Percentiles rank a stretch among this genome's conserved stretches.
phyloP scores from a whole-genome alignment of 2,113 vertebrate species.

The Entelurus aequoreus region DNA sequence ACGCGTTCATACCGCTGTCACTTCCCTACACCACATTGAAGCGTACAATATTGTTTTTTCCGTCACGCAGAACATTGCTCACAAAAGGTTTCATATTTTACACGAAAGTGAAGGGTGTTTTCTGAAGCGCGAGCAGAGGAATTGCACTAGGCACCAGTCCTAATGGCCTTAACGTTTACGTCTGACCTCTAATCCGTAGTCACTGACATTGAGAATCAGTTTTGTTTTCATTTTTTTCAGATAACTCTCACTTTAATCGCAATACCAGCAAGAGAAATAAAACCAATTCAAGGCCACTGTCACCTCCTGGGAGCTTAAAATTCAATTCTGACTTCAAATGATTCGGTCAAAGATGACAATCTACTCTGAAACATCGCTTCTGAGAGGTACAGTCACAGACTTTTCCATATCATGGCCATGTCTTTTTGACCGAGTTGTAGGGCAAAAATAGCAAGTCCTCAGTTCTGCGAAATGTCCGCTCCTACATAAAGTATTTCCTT shows the following conservation, averaged over 20 bases:
- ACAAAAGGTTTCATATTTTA: conserved; percentile 27
- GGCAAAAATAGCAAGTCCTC: conserved; percentile 9
- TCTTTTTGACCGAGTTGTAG: background rate
- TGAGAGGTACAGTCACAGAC: background rate
- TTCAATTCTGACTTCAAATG: conserved; percentile 1
- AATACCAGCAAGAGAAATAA: conserved; percentile 10
- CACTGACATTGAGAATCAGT: conserved; percentile 20
- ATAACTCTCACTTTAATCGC: conserved; percentile 14
- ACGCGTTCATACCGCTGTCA: conserved; percentile 14
- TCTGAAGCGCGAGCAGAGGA: conserved; percentile 20
- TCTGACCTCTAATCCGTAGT: conserved; percentile 28
- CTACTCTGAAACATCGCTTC: conserved; percentile 4
- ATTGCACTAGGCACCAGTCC: conserved; percentile 1
- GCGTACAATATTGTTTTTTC: conserved; percentile 7
- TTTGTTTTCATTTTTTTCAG: background rate
- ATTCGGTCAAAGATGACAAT: conserved; percentile 5
- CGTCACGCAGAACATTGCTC: conserved; percentile 22
- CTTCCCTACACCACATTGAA: conserved; percentile 9
- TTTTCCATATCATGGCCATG: background rate
- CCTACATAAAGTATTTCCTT: conserved; percentile 3
- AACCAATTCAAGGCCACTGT: conserved; percentile 13
- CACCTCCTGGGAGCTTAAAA: conserved; percentile 7
- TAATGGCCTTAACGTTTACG: conserved; percentile 22
- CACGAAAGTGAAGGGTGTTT: conserved; percentile 20
- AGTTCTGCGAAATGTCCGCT: conserved; percentile 16